Conservation (phyloP, 2,888 invertebrate species). For the Cinara cedri region DNA sequence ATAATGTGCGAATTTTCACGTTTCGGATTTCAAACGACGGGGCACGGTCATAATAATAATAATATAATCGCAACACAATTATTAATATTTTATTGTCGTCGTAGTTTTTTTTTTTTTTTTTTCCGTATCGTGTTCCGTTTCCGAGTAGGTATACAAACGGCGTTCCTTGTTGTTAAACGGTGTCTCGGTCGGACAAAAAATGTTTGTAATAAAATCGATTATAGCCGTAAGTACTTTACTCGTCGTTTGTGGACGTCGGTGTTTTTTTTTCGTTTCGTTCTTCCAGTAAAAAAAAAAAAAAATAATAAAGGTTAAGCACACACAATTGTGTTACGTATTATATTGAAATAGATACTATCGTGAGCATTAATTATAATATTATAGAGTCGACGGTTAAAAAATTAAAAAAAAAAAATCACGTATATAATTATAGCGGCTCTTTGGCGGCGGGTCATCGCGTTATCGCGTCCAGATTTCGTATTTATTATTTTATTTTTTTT, state of each 20-base stretch:
- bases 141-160: not conserved
- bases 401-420: too few species aligned
- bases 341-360: too few species aligned
- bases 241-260: not conserved
- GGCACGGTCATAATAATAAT: not conserved
- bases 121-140: not conserved
- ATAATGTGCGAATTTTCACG: not conserved
- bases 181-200: not conserved
- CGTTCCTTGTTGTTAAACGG: not conserved
- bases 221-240: too few species aligned
- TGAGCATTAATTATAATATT: too few species aligned
- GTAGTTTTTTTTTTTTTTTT: not conserved
- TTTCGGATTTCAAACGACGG: slow-evolving; percentile 24
- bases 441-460: not conserved
- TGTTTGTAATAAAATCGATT: too few species aligned
- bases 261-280: not conserved
- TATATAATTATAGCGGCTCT: not conserved
- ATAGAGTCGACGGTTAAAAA: too few species aligned
- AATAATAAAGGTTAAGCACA: not conserved
- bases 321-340: not conserved
- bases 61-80: not conserved
- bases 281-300: not conserved
- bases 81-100: not conserved
- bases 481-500: too few species aligned
- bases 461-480: not conserved